These are phyloP conservation scores for Cryptoprocta ferox DNA, from an alignment of 2,797 vertebrate species.

Conservation along the genomic window DNA sequence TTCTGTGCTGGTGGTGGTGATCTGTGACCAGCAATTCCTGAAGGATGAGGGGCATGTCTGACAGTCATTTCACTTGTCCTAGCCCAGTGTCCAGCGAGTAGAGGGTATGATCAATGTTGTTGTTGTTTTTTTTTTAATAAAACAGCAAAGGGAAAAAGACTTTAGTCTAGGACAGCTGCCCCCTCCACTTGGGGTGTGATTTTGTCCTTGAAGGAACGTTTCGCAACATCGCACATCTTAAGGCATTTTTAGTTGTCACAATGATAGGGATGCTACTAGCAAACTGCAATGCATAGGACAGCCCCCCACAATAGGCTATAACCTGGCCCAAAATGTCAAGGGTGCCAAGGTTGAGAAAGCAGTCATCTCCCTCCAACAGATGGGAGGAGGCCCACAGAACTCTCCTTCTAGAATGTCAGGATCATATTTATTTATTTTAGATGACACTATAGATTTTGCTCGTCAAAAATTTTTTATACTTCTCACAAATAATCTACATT, in stretches of 20 bases:
- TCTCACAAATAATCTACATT: not conserved
- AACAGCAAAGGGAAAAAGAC: not conserved
- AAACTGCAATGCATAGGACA: not conserved
- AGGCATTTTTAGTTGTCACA: not conserved
- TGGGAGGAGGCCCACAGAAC: not conserved
- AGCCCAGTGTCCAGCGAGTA: not conserved
- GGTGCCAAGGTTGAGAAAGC: not conserved
- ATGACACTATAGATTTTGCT: not conserved
- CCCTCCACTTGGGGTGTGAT: not conserved
- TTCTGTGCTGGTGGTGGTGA: not conserved
- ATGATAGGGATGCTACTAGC: not conserved
- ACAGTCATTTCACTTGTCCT: not conserved
- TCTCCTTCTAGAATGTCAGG: not conserved
- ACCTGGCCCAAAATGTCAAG: not conserved
- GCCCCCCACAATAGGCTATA: not conserved
- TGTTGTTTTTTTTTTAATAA: not conserved
- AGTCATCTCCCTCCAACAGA: rapidly evolving
- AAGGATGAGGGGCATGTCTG: not conserved
- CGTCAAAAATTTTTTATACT: not conserved
- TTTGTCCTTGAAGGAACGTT: not conserved
- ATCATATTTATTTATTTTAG: not conserved
- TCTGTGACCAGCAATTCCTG: not conserved
- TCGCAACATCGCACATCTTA: not conserved
- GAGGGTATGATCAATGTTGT: not conserved
- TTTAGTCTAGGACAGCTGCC: not conserved